Evolutionary conservation across 2,888 invertebrate genomes (phyloP).

Genomic region (Cynaeus angustus): DNA sequence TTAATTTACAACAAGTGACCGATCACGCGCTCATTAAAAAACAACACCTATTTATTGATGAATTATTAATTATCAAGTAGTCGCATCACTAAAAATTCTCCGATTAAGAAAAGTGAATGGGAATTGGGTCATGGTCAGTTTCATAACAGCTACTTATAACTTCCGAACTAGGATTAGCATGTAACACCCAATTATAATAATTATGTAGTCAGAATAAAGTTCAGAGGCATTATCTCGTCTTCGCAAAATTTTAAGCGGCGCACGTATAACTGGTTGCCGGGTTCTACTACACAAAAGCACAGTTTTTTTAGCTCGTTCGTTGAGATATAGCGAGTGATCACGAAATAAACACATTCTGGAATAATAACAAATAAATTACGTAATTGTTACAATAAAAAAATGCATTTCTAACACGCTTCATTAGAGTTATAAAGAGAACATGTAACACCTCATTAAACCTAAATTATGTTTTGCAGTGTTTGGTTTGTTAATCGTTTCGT

Average conservation of each 20-base stretch:
- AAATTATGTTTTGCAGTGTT: slow-evolving; percentile 1
- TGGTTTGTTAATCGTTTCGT: too few relatives aligned
- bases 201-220: slow-evolving; percentile 25
- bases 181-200: slow-evolving; percentile 28
- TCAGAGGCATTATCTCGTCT: slow-evolving; percentile 20
- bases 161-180: slow-evolving; percentile 29
- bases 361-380: too few relatives aligned
- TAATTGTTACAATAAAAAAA: background rate
- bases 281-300: background rate
- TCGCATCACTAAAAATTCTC: too few relatives aligned
- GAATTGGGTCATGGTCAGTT: slow-evolving; percentile 26
- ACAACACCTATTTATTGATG: background rate
- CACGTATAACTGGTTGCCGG: slow-evolving; percentile 24
- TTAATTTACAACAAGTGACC: slow-evolving; percentile 15
- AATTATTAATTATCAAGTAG: slow-evolving; percentile 9
- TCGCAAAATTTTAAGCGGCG: background rate
- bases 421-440: background rate
- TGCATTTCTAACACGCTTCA: slow-evolving; percentile 8
- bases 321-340: too few relatives aligned
- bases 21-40: slow-evolving; percentile 16
- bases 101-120: background rate
- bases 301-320: background rate
- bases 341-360: too few relatives aligned
- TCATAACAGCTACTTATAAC: slow-evolving; percentile 18
- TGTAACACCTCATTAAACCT: slow-evolving; percentile 3